Base-by-base conservation (phyloP, 2,888 invertebrate genomes). In the Nemapogon koenigi region DNA sequence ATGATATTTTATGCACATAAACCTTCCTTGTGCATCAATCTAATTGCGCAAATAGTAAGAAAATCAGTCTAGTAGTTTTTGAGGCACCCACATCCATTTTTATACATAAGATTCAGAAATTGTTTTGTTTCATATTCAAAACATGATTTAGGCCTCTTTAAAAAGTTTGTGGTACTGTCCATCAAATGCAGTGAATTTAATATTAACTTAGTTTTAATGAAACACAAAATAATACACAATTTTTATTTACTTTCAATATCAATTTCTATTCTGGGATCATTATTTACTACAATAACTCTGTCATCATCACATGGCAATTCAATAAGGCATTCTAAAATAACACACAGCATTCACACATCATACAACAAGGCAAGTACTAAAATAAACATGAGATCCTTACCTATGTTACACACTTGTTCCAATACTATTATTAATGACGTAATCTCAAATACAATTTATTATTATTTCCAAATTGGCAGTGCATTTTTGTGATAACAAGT, bases 301-400 rank as follows among this genome's bases (percentile, higher is more conserved):
- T 52, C 60, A 62, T 60, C 65, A 68, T 69, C 67, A 72, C 67
- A 67, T 69, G 64, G 70, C 71, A 67, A 60, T 60, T 61, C 43
- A 43, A 59, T 68, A 71, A 72, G 71, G 71, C 72, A 68, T 66
- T 60, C 64, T 50, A 58, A 41, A 45, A 39, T 37, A 50, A 55
- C 52, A 53, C 47, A 42, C 43, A 35, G 47, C 53, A 49, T 48
- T 50, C 41, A 47, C 32, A 43, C 49, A 48, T 50, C 47, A 51
- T 44, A 48, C 50, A 52, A 41, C 55, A 55, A 62, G 59, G 58
- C 59, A 57, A 59, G 49, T 54, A 44, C 49, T 19, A 25, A 26
- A 32, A 38, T 28, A 42, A 27, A 40, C n/a, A 37, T 35, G 41
- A 40, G 40, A 36, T 42, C 41, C 38, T 37, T 40, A 33, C 4